Evolutionary conservation across 2,888 invertebrate species (phyloP).

Genomic region (Drosophila tripunctata): DNA sequence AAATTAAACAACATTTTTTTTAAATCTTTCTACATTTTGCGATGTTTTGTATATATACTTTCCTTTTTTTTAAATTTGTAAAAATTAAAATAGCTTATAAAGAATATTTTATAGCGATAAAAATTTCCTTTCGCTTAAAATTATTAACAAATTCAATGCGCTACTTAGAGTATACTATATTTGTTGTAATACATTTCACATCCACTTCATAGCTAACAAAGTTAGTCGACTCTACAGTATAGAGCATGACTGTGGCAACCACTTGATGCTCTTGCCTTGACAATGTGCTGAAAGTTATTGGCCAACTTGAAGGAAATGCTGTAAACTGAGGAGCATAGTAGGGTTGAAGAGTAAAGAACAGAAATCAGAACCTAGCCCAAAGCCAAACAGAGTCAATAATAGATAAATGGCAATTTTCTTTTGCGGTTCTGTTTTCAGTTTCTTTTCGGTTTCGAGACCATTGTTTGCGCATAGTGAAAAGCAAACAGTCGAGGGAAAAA

Average conservation of each 20-base stretch:
- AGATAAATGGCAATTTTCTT: constrained; percentile 78
- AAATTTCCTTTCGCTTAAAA: too few species aligned
- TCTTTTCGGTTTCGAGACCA: constrained; percentile 26
- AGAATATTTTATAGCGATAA: too few species aligned
- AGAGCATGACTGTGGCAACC: constrained; percentile 41
- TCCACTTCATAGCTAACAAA: background rate
- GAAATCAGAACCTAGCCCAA: constrained; percentile 15
- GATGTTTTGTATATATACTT: too few species aligned
- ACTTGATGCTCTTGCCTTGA: constrained; percentile 67
- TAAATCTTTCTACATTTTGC: too few species aligned
- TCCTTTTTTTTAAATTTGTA: too few species aligned
- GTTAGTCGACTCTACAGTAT: constrained; percentile 27
- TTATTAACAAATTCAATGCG: too few species aligned
- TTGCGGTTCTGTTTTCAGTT: constrained; percentile 44
- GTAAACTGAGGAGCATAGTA: background rate
- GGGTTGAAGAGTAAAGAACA: too few species aligned
- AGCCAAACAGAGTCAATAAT: constrained; percentile 67
- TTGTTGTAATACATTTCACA: background rate
- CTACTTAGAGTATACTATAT: background rate
- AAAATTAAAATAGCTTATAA: too few species aligned
- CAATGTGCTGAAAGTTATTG: constrained; percentile 40
- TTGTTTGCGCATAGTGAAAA: constrained; percentile 70
- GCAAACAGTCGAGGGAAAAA: constrained; percentile 48
- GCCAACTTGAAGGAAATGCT: background rate
- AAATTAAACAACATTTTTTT: too few species aligned